Percentiles rank a stretch among this genome's conserved stretches.
Conservation (phyloP, 1,140 invertebrate genomes). For the Harpegnathos saltator region DNA sequence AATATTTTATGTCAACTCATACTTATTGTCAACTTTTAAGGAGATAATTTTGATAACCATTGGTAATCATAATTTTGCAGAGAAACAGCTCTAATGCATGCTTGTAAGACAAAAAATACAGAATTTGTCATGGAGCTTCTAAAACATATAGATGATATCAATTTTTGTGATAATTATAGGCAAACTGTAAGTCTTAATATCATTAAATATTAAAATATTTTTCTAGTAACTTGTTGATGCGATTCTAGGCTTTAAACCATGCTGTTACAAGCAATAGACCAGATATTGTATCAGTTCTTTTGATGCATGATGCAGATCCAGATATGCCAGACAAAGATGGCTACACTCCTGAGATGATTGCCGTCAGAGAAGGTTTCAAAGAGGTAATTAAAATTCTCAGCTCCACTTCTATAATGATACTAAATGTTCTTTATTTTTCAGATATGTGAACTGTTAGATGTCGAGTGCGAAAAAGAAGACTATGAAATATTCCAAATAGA, state of each 20-base stretch:
- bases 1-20: slow-evolving; percentile 30
- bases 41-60: background rate
- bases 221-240: background rate
- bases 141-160: slow-evolving; percentile 83
- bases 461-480: slow-evolving; percentile 50
- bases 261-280: slow-evolving; percentile 85
- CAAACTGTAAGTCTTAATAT: slow-evolving; percentile 84
- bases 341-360: slow-evolving; percentile 83
- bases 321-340: slow-evolving; percentile 82
- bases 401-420: background rate
- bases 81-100: slow-evolving; percentile 87
- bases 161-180: slow-evolving; percentile 85
- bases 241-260: slow-evolving; percentile 86
- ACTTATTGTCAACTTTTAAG: slow-evolving; percentile 3
- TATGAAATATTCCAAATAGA: slow-evolving; percentile 48
- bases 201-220: slow-evolving; percentile 20
- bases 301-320: slow-evolving; percentile 83
- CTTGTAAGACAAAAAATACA: slow-evolving; percentile 81
- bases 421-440: slow-evolving; percentile 55
- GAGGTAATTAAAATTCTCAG: slow-evolving; percentile 73
- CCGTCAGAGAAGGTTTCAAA: slow-evolving; percentile 83
- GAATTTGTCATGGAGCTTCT: slow-evolving; percentile 85
- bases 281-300: slow-evolving; percentile 85
- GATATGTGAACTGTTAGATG: slow-evolving; percentile 69
- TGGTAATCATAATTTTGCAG: slow-evolving; percentile 71